A percentile compares a stretch with the other conserved stretches of the same genome.
Evolutionary conservation across 2,797 vertebrate species (phyloP).

Genomic region (Phrynocephalus vlangalii): DNA sequence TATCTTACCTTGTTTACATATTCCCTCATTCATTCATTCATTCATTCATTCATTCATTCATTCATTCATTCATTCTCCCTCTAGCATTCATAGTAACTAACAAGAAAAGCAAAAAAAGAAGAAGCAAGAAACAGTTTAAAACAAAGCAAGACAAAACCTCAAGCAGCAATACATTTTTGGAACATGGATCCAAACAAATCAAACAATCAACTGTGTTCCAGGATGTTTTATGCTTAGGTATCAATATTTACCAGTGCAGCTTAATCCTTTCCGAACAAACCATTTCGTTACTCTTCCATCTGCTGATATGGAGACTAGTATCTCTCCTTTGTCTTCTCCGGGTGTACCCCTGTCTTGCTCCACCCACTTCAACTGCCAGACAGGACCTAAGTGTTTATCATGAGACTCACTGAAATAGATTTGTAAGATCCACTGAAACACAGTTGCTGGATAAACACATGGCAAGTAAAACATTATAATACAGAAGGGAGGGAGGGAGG

Average conservation of each 20-base stretch:
- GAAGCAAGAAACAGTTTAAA: not conserved
- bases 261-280: slow-evolving; percentile 83
- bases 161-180: not conserved
- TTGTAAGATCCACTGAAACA: slow-evolving; percentile 1
- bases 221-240: not conserved
- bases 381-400: slow-evolving; percentile 83
- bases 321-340: slow-evolving; percentile 82
- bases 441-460: not conserved
- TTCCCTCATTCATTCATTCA: no score
- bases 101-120: not conserved
- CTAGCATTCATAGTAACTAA: not conserved
- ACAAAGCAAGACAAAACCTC: no score
- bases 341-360: slow-evolving; percentile 76
- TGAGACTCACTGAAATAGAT: slow-evolving; percentile 79
- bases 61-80: not conserved
- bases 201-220: not conserved
- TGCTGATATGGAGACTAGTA: slow-evolving; percentile 86
- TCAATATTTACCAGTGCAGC: slow-evolving; percentile 82
- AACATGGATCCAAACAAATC: not conserved
- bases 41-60: no score
- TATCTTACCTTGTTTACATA: not conserved
- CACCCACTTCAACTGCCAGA: slow-evolving; percentile 91
- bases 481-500: not conserved
- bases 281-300: slow-evolving; percentile 89
- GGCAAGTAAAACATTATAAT: not conserved